These are phyloP conservation scores for Echinops telfairi DNA, from an alignment of 2,113 vertebrate species.

Conservation along the genomic window DNA sequence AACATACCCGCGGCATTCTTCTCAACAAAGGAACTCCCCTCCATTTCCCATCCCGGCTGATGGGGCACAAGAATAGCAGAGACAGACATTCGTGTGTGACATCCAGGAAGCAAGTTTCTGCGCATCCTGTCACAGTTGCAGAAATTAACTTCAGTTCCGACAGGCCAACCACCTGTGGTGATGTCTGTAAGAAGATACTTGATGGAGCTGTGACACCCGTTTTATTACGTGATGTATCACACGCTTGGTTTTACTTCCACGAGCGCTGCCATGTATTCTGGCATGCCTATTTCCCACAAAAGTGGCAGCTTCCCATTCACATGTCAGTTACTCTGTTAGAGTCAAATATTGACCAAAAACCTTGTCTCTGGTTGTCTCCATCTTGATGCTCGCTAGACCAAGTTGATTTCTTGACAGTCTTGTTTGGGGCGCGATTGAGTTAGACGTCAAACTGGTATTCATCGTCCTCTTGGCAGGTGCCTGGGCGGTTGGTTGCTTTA, in stretches of 20 bases:
- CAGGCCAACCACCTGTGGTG: not conserved
- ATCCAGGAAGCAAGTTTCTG: slow-evolving; percentile 82
- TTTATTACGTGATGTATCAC: not conserved
- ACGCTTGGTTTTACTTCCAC: not conserved
- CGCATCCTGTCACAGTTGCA: slow-evolving; percentile 82
- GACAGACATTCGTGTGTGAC: slow-evolving; percentile 66
- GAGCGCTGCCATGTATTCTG: not conserved
- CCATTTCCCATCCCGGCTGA: slow-evolving; percentile 82
- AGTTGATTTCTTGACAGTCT: not conserved
- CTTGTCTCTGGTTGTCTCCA: not conserved
- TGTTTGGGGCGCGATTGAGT: not conserved
- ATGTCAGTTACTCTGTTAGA: not conserved
- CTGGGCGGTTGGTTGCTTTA: too few relatives aligned
- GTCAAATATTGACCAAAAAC: not conserved
- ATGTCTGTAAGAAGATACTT: slow-evolving; percentile 23
- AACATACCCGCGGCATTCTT: slow-evolving; percentile 75
- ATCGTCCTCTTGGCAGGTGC: not conserved
- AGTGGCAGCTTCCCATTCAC: not conserved
- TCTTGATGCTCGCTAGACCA: not conserved
- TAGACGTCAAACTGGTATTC: not conserved
- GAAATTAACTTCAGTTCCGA: slow-evolving; percentile 44
- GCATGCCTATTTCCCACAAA: slow-evolving; percentile 6
- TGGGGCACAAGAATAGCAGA: slow-evolving; percentile 69
- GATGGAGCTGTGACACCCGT: not conserved
- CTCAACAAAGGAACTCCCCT: slow-evolving; percentile 88